Percentiles rank a stretch among this genome's conserved stretches.
Evolutionary conservation across 2,888 invertebrate species (phyloP).

Genomic region (Ligdia adustata): DNA sequence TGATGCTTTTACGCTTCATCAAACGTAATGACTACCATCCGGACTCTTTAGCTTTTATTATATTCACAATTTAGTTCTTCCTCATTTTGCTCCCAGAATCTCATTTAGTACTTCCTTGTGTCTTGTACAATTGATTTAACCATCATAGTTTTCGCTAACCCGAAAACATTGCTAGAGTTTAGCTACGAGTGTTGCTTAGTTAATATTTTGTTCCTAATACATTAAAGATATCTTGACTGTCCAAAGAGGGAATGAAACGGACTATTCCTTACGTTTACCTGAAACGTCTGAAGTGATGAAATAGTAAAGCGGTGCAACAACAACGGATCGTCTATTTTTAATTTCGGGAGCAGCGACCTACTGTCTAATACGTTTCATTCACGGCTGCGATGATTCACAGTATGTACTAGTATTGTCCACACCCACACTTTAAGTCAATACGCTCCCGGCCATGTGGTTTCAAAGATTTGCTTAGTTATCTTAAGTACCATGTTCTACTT

Average conservation of each 20-base stretch:
- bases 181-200: neutral
- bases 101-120: slow-evolving; percentile 12
- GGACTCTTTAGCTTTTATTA: slow-evolving; percentile 27
- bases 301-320: slow-evolving; percentile 54
- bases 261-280: slow-evolving; percentile 41
- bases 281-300: slow-evolving; percentile 50
- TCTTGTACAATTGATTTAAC: slow-evolving; percentile 1
- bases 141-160: slow-evolving; percentile 5
- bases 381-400: slow-evolving; percentile 68
- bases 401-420: slow-evolving; percentile 54
- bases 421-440: slow-evolving; percentile 54
- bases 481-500: slow-evolving; percentile 34
- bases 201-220: neutral
- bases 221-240: slow-evolving; percentile 1
- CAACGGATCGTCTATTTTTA: slow-evolving; percentile 62
- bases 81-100: slow-evolving; percentile 8
- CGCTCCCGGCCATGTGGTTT: slow-evolving; percentile 46
- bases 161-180: slow-evolving; percentile 2
- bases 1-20: slow-evolving; percentile 32
- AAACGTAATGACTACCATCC: slow-evolving; percentile 22
- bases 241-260: slow-evolving; percentile 22
- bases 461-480: slow-evolving; percentile 44
- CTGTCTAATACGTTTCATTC: slow-evolving; percentile 66
- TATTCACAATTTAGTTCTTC: slow-evolving; percentile 10
- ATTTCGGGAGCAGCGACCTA: slow-evolving; percentile 68